phyloP scores from a whole-genome alignment of 2,113 vertebrate species.

The Gallinago undulata region DNA sequence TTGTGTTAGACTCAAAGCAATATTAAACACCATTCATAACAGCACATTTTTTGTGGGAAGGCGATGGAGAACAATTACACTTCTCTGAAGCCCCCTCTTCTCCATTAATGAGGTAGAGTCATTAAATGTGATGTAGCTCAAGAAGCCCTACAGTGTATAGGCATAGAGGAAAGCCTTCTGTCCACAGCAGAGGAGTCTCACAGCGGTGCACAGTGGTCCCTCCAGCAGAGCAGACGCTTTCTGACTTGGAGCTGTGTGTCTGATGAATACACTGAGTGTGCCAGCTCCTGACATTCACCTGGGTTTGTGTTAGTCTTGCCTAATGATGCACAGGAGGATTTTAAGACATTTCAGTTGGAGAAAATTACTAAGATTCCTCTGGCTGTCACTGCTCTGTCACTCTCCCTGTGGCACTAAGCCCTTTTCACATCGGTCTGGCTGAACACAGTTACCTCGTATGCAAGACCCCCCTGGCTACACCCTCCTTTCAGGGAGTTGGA shows the following conservation, averaged over 20 bases:
- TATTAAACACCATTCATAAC: background rate
- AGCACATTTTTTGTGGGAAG: background rate
- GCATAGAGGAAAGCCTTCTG: background rate
- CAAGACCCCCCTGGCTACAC: background rate
- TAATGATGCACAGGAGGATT: background rate
- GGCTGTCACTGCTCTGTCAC: background rate
- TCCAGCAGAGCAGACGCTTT: background rate
- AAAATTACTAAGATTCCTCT: background rate
- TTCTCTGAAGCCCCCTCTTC: background rate
- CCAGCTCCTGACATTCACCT: background rate
- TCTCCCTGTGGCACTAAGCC: background rate
- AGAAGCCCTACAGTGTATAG: background rate
- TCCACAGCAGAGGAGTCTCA: background rate
- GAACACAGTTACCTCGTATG: background rate
- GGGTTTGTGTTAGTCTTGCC: background rate
- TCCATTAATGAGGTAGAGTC: background rate
- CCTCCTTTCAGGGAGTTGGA: too few species aligned
- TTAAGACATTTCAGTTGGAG: background rate
- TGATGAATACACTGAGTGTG: background rate
- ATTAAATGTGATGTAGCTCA: background rate
- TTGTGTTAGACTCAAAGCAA: background rate
- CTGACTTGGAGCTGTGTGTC: background rate
- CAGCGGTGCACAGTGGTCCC: background rate
- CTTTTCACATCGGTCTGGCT: background rate
- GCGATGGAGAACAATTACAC: fast-evolving